phyloP scores from a whole-genome alignment of 2,113 vertebrate genomes.

The Recurvirostra avosetta region DNA sequence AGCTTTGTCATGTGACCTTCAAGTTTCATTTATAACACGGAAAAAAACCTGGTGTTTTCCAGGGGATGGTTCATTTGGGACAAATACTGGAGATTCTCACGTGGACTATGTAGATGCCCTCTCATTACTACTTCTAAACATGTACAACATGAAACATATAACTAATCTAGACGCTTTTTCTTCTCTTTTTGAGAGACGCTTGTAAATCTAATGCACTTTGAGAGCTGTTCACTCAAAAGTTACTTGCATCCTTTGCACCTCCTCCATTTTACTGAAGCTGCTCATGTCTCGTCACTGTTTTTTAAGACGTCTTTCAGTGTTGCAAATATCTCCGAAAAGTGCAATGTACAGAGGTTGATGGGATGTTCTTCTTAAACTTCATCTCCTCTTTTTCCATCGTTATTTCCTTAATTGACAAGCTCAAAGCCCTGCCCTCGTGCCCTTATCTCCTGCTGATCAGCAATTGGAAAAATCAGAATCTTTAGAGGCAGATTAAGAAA shows the following conservation, averaged over 20 bases:
- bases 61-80: not conserved
- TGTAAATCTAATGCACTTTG: not conserved
- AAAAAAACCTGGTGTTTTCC: not conserved
- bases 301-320: not conserved
- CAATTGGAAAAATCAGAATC: not conserved
- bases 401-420: not conserved
- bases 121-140: not conserved
- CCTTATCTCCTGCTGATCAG: not conserved
- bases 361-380: not conserved
- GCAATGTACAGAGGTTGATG: not conserved
- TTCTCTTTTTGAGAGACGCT: not conserved
- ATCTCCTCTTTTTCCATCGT: not conserved
- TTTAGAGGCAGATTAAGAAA: not conserved
- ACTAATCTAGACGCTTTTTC: not conserved
- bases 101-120: rapidly evolving
- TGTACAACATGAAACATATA: rapidly evolving
- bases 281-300: not conserved
- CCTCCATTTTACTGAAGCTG: not conserved
- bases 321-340: not conserved
- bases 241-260: not conserved
- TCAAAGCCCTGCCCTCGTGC: not conserved
- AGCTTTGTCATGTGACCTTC: not conserved
- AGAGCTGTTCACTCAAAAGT: not conserved
- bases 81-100: not conserved
- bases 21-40: not conserved